Evolutionary conservation across 2,888 invertebrate genomes (phyloP).

Genomic region (Synanthedon formicaeformis): DNA sequence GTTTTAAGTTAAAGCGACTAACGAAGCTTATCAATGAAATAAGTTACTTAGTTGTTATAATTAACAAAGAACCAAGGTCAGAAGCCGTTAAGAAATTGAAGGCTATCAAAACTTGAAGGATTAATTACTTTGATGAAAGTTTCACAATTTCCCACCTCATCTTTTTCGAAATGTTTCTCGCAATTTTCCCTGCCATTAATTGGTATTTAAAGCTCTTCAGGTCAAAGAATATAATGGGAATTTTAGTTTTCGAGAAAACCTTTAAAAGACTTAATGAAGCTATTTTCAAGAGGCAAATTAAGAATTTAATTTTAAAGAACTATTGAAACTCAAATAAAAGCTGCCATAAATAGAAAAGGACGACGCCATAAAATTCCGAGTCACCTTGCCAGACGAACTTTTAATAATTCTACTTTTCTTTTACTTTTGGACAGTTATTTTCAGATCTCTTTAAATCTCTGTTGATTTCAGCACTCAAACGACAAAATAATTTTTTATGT

Average conservation of each 20-base stretch:
- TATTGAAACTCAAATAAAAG: neutral
- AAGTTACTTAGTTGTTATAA: neutral
- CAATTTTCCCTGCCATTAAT: conserved; percentile 2
- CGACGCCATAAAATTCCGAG: neutral
- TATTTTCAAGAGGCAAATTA: neutral
- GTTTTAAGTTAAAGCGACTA: too few species aligned
- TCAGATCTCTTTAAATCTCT: too few species aligned
- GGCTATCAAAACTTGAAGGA: conserved; percentile 9
- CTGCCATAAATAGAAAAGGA: neutral
- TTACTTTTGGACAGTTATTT: too few species aligned
- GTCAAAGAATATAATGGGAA: neutral
- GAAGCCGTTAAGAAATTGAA: conserved; percentile 5
- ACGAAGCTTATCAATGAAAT: too few species aligned
- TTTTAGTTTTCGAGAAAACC: neutral
- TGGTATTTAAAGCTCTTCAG: neutral
- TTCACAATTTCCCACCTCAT: conserved; percentile 12
- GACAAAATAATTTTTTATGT: too few species aligned
- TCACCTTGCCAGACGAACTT: neutral
- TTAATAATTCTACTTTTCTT: neutral
- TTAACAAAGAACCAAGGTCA: conserved; percentile 3
- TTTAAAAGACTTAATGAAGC: neutral
- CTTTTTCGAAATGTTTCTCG: conserved; percentile 1
- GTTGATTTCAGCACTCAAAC: too few species aligned
- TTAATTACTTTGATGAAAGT: conserved; percentile 15
- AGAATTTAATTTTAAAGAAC: neutral